Evolutionary conservation across 2,888 invertebrate genomes (phyloP), one percentile per base, ranked within the genome.

Genomic region (Tetragnatha montana): DNA sequence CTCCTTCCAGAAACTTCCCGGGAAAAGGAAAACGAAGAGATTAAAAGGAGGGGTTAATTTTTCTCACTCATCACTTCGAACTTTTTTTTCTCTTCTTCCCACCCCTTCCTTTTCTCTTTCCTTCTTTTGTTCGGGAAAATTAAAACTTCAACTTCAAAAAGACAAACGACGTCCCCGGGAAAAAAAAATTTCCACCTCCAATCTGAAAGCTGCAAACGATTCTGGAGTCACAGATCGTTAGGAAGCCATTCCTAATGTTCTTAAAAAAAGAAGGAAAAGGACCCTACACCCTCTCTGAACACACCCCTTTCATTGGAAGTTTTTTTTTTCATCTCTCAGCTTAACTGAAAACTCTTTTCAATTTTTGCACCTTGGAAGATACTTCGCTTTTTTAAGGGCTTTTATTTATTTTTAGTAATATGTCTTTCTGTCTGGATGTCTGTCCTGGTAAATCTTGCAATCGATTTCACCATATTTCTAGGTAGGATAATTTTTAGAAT

Each of bases 1-100:
- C 12, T 17, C 12, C 14, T 60, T 60, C 60, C 17, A 10, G 17
- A 60, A 60, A 60, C 12, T 35, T 35, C 35, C 60, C 60, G 12
- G 17, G 60, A 76, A n/a, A 22, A 14, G 76, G 50, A 6, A 71
- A 14, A 74, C 51, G 51, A 35, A 82, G 51, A 51, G 17, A 73
- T 73, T 82, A 82, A 82, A 82, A 82, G 81, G 69, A 71, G 51
- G 50, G 82, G 84, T 76, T 76, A 84, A 76, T 76, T 84, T 75
- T 84, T 84, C 84, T 68, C 69, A 84, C 75, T 84, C 75, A 76
- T 76, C 75, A 76, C 84, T 68, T 84, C 19, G 8, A 22, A 6
- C 51, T 84, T 84, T 84, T 76, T 84, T 60, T 50, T 35, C 35
- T 14, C 35, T 47, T 21, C 69, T 49, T 49, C 35, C 35, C 21